A percentile compares a stretch with the other conserved stretches of the same genome.
Evolutionary conservation across 2,888 invertebrate genomes (phyloP).

Genomic region (Horisme vitalbata): DNA sequence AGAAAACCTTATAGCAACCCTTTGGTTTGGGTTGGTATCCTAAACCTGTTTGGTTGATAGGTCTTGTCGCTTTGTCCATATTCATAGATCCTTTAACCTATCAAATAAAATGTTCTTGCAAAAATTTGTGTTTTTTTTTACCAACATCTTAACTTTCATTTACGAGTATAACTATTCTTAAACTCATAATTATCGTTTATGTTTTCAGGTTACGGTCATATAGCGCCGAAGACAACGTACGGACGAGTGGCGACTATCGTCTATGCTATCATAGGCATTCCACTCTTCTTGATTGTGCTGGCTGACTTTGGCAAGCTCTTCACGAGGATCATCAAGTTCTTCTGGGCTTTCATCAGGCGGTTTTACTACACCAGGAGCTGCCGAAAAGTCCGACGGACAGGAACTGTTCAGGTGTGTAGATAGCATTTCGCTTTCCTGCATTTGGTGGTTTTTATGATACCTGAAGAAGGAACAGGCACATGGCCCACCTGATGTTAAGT

Average conservation of each 20-base stretch:
- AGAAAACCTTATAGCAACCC: too few relatives aligned
- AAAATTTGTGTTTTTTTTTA: constrained; percentile 9
- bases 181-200: too few relatives aligned
- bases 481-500: too few relatives aligned
- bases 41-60: too few relatives aligned
- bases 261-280: constrained; percentile 97
- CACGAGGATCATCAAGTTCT: constrained; percentile 93
- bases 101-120: constrained; percentile 9
- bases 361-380: constrained; percentile 94
- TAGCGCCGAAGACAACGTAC: constrained; percentile 93
- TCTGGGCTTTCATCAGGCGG: constrained; percentile 93
- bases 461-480: too few relatives aligned
- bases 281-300: constrained; percentile 95
- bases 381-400: constrained; percentile 88
- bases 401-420: constrained; percentile 86
- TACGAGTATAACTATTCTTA: neutral
- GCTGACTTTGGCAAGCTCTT: constrained; percentile 98
- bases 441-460: too few relatives aligned
- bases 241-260: constrained; percentile 95
- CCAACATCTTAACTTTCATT: neutral
- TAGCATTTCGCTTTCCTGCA: too few relatives aligned
- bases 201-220: constrained; percentile 99
- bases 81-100: neutral
- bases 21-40: too few relatives aligned
- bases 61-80: neutral